Conservation (phyloP, 2,113 vertebrate genomes). For the Pachycephala philippinensis region DNA sequence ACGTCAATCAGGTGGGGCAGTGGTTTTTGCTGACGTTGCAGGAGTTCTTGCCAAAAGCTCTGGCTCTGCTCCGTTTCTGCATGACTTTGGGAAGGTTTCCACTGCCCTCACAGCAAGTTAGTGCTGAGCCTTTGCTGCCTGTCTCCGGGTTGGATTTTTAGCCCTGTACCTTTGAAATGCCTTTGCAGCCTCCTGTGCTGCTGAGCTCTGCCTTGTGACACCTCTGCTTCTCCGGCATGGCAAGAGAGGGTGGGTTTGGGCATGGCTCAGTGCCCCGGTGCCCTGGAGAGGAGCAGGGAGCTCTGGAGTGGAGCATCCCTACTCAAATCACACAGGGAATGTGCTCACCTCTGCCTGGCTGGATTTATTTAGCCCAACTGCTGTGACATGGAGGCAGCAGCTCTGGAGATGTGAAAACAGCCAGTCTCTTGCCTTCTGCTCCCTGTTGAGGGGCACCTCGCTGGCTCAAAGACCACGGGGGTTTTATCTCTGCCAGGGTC, state of each 20-base stretch:
- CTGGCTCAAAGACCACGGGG: not conserved
- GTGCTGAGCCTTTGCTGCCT: not conserved
- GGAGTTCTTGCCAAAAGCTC: conserved; percentile 16
- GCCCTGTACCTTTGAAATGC: not conserved
- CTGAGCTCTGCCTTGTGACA: not conserved
- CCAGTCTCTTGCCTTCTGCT: not conserved
- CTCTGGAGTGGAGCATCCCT: not conserved
- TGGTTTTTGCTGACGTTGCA: not conserved
- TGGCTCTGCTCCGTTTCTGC: not conserved
- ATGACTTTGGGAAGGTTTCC: conserved; percentile 1
- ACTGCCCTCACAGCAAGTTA: not conserved
- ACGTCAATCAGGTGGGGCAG: not conserved
- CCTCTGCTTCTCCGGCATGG: not conserved
- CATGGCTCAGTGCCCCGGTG: fast-evolving
- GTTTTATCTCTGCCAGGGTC: not conserved
- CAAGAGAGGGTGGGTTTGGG: not conserved
- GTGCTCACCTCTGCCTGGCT: not conserved
- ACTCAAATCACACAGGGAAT: fast-evolving
- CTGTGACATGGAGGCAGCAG: not conserved
- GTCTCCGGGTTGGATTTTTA: not conserved
- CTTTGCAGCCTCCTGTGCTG: not conserved
- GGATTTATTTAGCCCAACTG: not conserved
- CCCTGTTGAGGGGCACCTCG: not conserved
- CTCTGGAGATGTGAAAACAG: not conserved
- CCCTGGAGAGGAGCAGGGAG: not conserved